Evolutionary conservation across 2,888 invertebrate species (phyloP), one percentile per base, ranked within the genome.

Genomic region (Acleris literana): DNA sequence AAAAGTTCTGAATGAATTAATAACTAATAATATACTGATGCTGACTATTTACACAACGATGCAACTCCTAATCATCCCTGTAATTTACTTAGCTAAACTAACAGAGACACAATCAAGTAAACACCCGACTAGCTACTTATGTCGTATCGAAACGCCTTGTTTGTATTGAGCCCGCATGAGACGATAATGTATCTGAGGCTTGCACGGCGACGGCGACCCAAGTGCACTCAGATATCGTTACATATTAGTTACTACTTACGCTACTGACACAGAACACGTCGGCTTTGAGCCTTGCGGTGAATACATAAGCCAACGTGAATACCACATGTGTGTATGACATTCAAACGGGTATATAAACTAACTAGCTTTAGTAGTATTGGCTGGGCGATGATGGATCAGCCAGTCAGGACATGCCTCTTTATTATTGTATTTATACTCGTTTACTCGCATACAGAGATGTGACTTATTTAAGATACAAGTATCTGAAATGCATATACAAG

Each of bases 131-230:
- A 52, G 25, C 13, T 39, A 39, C 39, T 39, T 33, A 25, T 59
- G 22, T 39, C 48, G 29, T 53, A 63, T 72, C 69, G 67, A 71
- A 60, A 72, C 69, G 69, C 66, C 74, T 72, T 76, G 78, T 76
- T 78, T 80, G 75, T 73, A 71, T 63, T 72, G 62, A 62, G 56
- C 81, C 81, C 81, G 80, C 80, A 81, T 81, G 70, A 64, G 59
- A 71, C 33, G 33, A 33, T 77, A 75, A 81, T 76, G 77, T 79
- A 80, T 75, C 74, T 73, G 71, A 71, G 69, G 64, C 71, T 61
- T 70, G 69, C 68, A 64, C 55, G 33, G 33, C 33, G 29, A 29
- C 29, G 33, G 33, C 33, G 64, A 70, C 55, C 51, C 60, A 69
- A 70, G 29, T 49, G 56, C 44, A 52, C 53, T 56, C 58, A 20